Base-by-base conservation (phyloP, 1,140 invertebrate species). In the Acromyrmex echinatior region DNA sequence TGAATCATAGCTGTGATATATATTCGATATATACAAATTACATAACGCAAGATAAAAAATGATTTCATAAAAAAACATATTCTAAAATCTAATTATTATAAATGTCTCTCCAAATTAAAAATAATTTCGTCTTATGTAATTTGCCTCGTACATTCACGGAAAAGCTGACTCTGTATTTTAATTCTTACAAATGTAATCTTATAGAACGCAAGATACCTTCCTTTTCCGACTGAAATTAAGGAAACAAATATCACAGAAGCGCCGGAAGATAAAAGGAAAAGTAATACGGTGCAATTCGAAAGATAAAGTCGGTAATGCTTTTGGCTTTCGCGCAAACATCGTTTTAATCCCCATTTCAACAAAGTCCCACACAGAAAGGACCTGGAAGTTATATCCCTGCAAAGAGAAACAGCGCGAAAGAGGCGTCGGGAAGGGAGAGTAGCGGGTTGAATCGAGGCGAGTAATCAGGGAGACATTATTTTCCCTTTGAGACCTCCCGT, bases 401-500 rank as follows among this genome's bases (percentile, higher is more conserved):
- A 90, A 87, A 90, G 86, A 81, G 91, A 74, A 73, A 84, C 68
- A 84, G 80, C 80, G 80, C 39, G 70, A 85, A 65, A 87, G 86
- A 81, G 82, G 71, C 71, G 92, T 92, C 93, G 92, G 88, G 89
- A 92, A 94, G 92, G 91, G 79, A 45, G 74, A 87, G 77, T 66
- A 92, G 92, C 87, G 90, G 93, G 93, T 93, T 95, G 92, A 93
- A 95, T 92, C 93, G 93, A 95, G 94, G 91, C 94, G 94, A 95
- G 95, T 95, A 95, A 95, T 95, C 95, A 95, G 94, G 90, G 94
- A 93, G 94, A 95, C 95, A 95, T 95, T 95, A 95, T 95, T 95
- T 92, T 95, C 94, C 92, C 94, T 95, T 95, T 95, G 95, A 95
- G 93, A 90, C 87, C 87, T 82, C 88, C 80, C 92, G 91, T 92